Evolutionary conservation across 2,888 invertebrate species (phyloP).

Genomic region (Phengaris alcon): DNA sequence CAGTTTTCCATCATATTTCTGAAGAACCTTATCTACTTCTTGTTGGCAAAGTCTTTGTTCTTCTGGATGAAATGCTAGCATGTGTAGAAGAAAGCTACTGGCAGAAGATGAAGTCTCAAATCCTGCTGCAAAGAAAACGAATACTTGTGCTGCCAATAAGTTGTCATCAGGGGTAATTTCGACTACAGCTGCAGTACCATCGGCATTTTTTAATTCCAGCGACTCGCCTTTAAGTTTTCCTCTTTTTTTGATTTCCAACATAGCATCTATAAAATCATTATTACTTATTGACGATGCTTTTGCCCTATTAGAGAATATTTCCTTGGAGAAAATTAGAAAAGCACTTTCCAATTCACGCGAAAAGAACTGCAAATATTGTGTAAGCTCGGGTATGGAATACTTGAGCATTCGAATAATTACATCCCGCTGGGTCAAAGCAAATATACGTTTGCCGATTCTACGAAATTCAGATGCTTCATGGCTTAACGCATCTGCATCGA

Average conservation of each 20-base stretch:
- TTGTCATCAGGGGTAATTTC: conserved; percentile 54
- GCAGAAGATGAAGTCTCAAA: conserved; percentile 72
- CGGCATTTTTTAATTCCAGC: conserved; percentile 51
- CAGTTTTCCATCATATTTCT: conserved; percentile 54
- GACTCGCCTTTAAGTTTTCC: conserved; percentile 60
- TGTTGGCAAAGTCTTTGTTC: conserved; percentile 61
- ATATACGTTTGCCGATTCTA: conserved; percentile 38
- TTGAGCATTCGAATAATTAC: conserved; percentile 14
- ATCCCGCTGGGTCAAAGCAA: conserved; percentile 13
- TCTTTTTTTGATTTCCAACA: conserved; percentile 57
- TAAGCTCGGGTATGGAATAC: background rate
- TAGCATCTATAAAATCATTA: conserved; percentile 63
- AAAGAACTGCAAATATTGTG: conserved; percentile 4
- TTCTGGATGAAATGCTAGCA: conserved; percentile 66
- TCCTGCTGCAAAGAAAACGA: conserved; percentile 46
- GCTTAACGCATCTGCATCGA: conserved; percentile 52
- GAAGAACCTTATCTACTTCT: conserved; percentile 61
- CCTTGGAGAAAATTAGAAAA: background rate
- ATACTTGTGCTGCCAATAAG: conserved; percentile 61
- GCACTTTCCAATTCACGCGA: conserved; percentile 1
- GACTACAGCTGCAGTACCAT: conserved; percentile 53
- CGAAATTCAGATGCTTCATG: conserved; percentile 53
- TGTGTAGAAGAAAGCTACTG: conserved; percentile 66
- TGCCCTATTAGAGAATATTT: conserved; percentile 42
- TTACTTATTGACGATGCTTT: conserved; percentile 52